These are phyloP conservation scores for Kryptolebias ocellatus DNA, from an alignment of 2,797 vertebrate species.

Conservation along the genomic window DNA sequence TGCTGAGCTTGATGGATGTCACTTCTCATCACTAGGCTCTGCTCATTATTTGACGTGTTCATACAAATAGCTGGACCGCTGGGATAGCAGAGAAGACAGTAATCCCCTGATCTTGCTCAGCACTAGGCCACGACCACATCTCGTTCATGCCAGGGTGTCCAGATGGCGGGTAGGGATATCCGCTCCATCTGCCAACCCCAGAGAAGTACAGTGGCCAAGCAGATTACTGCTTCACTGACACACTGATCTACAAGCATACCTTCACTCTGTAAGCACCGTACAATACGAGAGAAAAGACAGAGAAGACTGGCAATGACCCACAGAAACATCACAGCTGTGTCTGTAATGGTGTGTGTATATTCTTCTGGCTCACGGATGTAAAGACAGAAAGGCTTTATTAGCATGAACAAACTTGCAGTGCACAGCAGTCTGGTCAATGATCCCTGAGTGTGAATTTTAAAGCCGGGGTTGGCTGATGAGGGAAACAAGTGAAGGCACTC, in stretches of 20 bases:
- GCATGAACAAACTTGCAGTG: constrained; percentile 25
- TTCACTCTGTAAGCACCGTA: constrained; percentile 29
- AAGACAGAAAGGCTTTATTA: constrained; percentile 15
- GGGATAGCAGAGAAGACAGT: constrained; percentile 59
- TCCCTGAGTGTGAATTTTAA: constrained; percentile 60
- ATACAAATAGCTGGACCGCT: constrained; percentile 65
- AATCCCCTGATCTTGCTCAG: constrained; percentile 75
- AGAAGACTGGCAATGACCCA: constrained; percentile 16
- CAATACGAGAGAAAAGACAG: constrained; percentile 15
- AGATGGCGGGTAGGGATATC: constrained; percentile 82
- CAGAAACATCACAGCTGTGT: constrained; percentile 16
- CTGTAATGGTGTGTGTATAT: background rate
- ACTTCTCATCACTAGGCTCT: constrained; percentile 45
- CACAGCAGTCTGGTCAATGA: constrained; percentile 31
- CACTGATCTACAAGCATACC: constrained; percentile 78
- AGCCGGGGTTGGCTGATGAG: constrained; percentile 62
- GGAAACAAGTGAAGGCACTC: constrained; percentile 62
- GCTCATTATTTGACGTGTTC: constrained; percentile 68
- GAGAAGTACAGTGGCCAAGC: constrained; percentile 73
- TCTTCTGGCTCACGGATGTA: constrained; percentile 21
- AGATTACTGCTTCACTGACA: constrained; percentile 76
- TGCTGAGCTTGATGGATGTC: constrained; percentile 51
- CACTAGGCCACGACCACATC: constrained; percentile 63
- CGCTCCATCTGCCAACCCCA: constrained; percentile 81
- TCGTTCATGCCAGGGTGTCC: constrained; percentile 75